These are phyloP conservation scores for Lasioglossum lativentre DNA, from an alignment of 2,888 invertebrate genomes.

Conservation along the genomic window DNA sequence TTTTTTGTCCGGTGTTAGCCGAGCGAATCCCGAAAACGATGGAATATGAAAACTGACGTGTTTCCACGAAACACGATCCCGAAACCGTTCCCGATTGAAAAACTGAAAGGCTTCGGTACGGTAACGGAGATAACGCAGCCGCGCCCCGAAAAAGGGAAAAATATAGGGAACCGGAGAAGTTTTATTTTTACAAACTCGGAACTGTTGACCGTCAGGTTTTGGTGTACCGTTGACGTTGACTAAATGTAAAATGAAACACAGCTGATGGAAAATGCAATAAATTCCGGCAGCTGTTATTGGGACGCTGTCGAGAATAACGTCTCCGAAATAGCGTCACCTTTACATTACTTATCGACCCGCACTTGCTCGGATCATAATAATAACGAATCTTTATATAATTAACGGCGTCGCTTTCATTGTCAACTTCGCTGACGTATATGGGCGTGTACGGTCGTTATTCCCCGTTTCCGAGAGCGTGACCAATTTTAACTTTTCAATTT, in stretches of 20 bases:
- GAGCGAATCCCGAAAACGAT: background rate
- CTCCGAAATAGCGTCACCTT: background rate
- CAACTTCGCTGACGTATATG: background rate
- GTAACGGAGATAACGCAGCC: background rate
- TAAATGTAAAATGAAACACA: background rate
- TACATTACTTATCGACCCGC: background rate
- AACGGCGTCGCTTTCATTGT: too few relatives aligned
- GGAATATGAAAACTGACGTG: background rate
- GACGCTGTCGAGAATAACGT: background rate
- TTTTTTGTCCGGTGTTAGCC: background rate
- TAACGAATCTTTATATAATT: background rate
- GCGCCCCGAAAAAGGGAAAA: background rate
- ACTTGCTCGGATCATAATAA: background rate
- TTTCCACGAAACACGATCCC: background rate
- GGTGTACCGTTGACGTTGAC: background rate
- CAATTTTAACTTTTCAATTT: background rate
- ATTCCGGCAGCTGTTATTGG: background rate
- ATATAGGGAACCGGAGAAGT: background rate
- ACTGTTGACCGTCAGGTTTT: background rate
- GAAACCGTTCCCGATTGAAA: conserved; percentile 1
- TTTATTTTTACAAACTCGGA: background rate
- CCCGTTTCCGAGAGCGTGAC: rapidly evolving
- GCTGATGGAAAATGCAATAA: background rate
- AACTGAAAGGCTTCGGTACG: background rate
- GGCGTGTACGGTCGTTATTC: background rate